Percentiles rank a stretch among this genome's conserved stretches.
Conservation (phyloP, 2,888 invertebrate species). For the Troglohyphantes excavatus region DNA sequence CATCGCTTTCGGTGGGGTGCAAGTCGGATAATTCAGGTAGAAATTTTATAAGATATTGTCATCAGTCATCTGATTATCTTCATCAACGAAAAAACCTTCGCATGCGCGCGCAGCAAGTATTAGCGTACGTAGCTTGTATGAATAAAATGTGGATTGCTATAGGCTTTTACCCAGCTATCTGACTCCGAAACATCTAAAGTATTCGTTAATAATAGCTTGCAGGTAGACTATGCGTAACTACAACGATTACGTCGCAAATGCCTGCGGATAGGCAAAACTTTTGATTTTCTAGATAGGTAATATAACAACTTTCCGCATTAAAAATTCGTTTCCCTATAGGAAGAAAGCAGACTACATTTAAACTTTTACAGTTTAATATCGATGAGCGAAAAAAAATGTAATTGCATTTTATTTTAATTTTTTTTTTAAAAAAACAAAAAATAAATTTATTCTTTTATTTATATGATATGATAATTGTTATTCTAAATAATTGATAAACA, state of each 20-base stretch:
- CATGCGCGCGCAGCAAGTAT: constrained; percentile 46
- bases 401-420: not conserved
- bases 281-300: constrained; percentile 15
- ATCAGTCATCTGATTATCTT: constrained; percentile 42
- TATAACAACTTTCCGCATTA: not conserved
- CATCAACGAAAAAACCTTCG: constrained; percentile 52
- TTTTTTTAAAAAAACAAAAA: not conserved
- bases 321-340: constrained; percentile 7
- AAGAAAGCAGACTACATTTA: not conserved
- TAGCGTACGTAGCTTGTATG: constrained; percentile 38
- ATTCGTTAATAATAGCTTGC: constrained; percentile 30
- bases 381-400: not conserved
- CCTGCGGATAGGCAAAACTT: constrained; percentile 24
- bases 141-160: constrained; percentile 22
- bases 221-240: constrained; percentile 2
- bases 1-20: constrained; percentile 19
- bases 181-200: constrained; percentile 23
- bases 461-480: not conserved
- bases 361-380: not conserved
- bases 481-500: not conserved
- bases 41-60: constrained; percentile 40
- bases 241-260: constrained; percentile 17
- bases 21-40: constrained; percentile 40
- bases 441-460: not conserved
- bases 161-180: constrained; percentile 16